Base-by-base conservation (phyloP, 1,140 invertebrate species). In the Batillaria attramentaria region DNA sequence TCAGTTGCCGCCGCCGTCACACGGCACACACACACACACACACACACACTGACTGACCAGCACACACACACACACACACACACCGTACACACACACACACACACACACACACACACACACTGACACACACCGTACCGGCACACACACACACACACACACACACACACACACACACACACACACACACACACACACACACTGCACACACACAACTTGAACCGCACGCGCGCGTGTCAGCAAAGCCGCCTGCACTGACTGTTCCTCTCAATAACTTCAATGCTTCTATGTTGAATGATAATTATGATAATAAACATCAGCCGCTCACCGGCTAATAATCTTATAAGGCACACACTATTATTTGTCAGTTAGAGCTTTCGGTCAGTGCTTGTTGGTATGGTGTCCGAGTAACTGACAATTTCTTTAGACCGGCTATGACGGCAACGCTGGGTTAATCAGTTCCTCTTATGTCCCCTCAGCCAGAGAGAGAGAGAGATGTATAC, bases 171-270 rank as follows among this genome's bases (percentile, higher is more conserved):
- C 68, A 70, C 68, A 20, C 68, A 66, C 62, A 8, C 62, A 70
- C 42, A 24, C 68, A 70, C 39, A 43, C 68, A 70, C 68, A 43
- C 68, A 70, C 68, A 42, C 1, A 70, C 68, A 70, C 37, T 41
- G n/a, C 28, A 35, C 31, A 41, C 31, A 41, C 37, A 3, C 37
- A 68, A 16, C 8, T 62, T n/a, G 8, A 16, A 18, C 28, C 8
- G 10, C 57, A 8, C 10, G 10, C 57, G n/a, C n/a, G n/a, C n/a
- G n/a, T n/a, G n/a, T n/a, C n/a, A n/a, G n/a, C n/a, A n/a, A n/a
- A n/a, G n/a, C n/a, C n/a, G n/a, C n/a, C n/a, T n/a, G n/a, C n/a
- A n/a, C n/a, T n/a, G n/a, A n/a, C n/a, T n/a, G n/a, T n/a, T n/a
- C n/a, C n/a, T n/a, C n/a, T n/a, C n/a, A n/a, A n/a, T n/a, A n/a